phyloP scores from a whole-genome alignment of 2,888 invertebrate species.

The Geophilus truncorum region DNA sequence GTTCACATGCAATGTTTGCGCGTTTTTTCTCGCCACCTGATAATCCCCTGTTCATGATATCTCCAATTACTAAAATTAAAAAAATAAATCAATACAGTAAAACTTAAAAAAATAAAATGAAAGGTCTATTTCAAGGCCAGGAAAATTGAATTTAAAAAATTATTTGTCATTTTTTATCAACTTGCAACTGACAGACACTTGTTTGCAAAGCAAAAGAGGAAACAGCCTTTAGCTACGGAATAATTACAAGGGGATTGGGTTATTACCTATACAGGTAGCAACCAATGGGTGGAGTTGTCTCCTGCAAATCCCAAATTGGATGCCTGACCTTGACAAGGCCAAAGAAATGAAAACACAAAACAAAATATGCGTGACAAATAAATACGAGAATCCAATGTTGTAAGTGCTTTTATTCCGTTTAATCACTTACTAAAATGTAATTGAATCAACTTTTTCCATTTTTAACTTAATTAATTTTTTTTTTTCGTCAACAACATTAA shows the following conservation, averaged over 20 bases:
- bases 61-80: slow-evolving; percentile 60
- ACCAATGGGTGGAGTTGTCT: background rate
- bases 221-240: background rate
- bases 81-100: slow-evolving; percentile 14
- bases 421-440: too few species aligned
- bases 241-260: background rate
- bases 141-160: background rate
- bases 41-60: slow-evolving; percentile 66
- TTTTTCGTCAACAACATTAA: too few species aligned
- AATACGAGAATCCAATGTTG: background rate
- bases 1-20: slow-evolving; percentile 74
- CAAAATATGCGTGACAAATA: too few species aligned
- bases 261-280: background rate
- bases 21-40: slow-evolving; percentile 79
- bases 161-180: background rate
- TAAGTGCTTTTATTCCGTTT: too few species aligned
- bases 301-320: slow-evolving; percentile 7
- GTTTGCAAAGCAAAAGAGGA: slow-evolving; percentile 11
- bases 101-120: background rate
- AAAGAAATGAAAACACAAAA: slow-evolving; percentile 2
- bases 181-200: background rate
- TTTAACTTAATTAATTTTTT: too few species aligned
- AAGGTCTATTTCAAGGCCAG: background rate
- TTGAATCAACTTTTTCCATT: too few species aligned
- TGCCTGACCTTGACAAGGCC: slow-evolving; percentile 3